phyloP scores from a whole-genome alignment of 2,888 invertebrate species.

The Carterocephalus palaemon region DNA sequence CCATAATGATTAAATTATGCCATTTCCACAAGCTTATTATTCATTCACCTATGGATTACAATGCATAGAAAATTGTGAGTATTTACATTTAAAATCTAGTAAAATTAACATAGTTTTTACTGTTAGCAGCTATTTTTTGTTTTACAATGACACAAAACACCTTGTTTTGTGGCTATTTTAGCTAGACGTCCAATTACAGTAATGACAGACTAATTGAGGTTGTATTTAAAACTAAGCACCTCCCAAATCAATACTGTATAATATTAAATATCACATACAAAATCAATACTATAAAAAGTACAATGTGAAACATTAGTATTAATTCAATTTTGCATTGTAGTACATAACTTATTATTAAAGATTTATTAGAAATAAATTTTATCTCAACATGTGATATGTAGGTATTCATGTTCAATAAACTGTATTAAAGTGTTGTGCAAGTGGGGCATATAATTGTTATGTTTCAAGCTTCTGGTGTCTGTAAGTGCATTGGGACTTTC shows the following conservation, averaged over 20 bases:
- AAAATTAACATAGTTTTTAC: too few relatives aligned
- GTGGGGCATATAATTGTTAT: conserved; percentile 36
- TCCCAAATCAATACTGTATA: too few relatives aligned
- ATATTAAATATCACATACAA: too few relatives aligned
- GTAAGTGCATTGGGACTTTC: conserved; percentile 67
- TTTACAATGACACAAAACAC: not conserved
- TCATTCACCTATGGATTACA: conserved; percentile 25
- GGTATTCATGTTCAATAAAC: conserved; percentile 11
- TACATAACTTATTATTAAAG: too few relatives aligned
- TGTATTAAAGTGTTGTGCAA: conserved; percentile 17
- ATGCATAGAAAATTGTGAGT: conserved; percentile 74
- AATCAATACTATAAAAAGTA: too few relatives aligned
- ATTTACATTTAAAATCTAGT: conserved; percentile 25
- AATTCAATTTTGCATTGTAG: too few relatives aligned
- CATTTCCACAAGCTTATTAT: conserved; percentile 1
- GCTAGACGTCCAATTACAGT: conserved; percentile 5
- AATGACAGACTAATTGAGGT: conserved; percentile 4
- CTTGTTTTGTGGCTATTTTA: not conserved
- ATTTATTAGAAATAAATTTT: too few relatives aligned
- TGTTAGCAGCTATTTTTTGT: not conserved
- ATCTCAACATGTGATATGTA: too few relatives aligned
- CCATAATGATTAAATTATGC: conserved; percentile 6
- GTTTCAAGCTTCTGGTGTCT: conserved; percentile 55
- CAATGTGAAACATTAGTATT: too few relatives aligned
- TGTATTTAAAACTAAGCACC: not conserved